These are phyloP conservation scores for Sarcophaga variegata DNA, from an alignment of 2,888 invertebrate species.

Conservation along the genomic window DNA sequence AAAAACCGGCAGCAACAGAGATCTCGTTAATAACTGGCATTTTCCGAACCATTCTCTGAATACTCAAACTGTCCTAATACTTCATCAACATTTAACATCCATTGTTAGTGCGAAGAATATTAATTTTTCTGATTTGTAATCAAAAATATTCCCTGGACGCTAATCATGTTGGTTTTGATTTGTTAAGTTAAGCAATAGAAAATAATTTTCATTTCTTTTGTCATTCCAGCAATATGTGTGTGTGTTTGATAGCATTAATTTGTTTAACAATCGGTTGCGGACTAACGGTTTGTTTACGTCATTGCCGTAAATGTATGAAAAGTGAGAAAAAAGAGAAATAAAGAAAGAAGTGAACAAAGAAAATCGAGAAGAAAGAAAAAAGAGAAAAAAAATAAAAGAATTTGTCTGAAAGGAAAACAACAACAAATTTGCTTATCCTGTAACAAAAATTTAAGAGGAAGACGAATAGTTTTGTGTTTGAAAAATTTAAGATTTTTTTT, in stretches of 20 bases:
- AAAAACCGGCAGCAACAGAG: too few species aligned
- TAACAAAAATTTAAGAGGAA: not conserved
- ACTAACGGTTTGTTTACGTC: constrained; percentile 48
- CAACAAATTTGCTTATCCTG: not conserved
- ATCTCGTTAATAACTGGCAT: too few species aligned
- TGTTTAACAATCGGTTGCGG: constrained; percentile 45
- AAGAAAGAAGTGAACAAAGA: not conserved
- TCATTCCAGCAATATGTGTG: constrained; percentile 31
- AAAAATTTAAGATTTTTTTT: not conserved
- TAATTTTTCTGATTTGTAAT: too few species aligned
- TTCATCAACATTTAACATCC: too few species aligned
- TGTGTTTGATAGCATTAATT: constrained; percentile 35
- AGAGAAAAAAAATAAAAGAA: not conserved
- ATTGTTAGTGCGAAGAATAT: too few species aligned
- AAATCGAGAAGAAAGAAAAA: not conserved
- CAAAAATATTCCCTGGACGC: too few species aligned
- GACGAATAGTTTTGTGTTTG: not conserved
- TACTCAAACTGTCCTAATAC: too few species aligned
- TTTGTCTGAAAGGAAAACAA: not conserved
- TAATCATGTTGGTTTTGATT: too few species aligned
- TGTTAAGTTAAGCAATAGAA: too few species aligned
- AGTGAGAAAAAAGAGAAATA: constrained; percentile 37
- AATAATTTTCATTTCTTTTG: not conserved
- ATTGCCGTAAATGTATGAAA: constrained; percentile 42
- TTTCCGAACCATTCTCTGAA: too few species aligned